Percentiles rank a stretch among this genome's conserved stretches.
These are phyloP conservation scores for Cheilosia variabilis DNA, from an alignment of 2,888 invertebrate species.

Conservation along the genomic window DNA sequence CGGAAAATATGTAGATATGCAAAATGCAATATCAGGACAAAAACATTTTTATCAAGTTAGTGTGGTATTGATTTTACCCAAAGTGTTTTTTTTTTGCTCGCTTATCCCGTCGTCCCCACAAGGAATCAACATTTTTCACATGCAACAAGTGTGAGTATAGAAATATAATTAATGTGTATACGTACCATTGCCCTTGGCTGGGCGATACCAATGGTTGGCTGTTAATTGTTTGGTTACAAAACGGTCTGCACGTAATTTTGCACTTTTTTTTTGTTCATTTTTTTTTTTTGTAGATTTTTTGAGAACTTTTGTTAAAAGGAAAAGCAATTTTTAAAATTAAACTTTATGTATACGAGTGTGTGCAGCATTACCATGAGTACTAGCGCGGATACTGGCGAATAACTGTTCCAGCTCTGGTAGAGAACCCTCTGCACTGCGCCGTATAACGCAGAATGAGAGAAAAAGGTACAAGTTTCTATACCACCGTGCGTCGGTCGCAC, in stretches of 20 bases:
- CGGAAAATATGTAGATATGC: slow-evolving; percentile 41
- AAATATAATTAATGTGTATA: slow-evolving; percentile 30
- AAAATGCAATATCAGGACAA: slow-evolving; percentile 14
- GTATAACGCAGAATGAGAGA: slow-evolving; percentile 65
- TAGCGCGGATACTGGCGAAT: slow-evolving; percentile 29
- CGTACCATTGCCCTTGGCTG: slow-evolving; percentile 67
- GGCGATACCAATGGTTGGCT: slow-evolving; percentile 43
- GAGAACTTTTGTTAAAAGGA: slow-evolving; percentile 16
- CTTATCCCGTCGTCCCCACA: not conserved
- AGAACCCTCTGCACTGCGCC: slow-evolving; percentile 52
- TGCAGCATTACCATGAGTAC: slow-evolving; percentile 37
- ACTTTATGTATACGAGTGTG: slow-evolving; percentile 34
- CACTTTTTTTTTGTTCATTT: slow-evolving; percentile 44
- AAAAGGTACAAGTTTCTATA: slow-evolving; percentile 44
- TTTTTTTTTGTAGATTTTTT: slow-evolving; percentile 11
- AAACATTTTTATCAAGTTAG: slow-evolving; percentile 56
- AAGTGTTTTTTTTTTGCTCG: slow-evolving; percentile 28
- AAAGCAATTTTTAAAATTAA: slow-evolving; percentile 45
- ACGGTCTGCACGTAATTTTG: slow-evolving; percentile 52
- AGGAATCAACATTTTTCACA: slow-evolving; percentile 42
- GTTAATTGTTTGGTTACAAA: slow-evolving; percentile 33
- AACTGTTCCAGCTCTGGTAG: slow-evolving; percentile 43
- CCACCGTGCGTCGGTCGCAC: slow-evolving; percentile 30
- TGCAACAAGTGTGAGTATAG: slow-evolving; percentile 67
- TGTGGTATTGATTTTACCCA: slow-evolving; percentile 68